phyloP scores from a whole-genome alignment of 2,113 vertebrate species.

The Corapipo altera region DNA sequence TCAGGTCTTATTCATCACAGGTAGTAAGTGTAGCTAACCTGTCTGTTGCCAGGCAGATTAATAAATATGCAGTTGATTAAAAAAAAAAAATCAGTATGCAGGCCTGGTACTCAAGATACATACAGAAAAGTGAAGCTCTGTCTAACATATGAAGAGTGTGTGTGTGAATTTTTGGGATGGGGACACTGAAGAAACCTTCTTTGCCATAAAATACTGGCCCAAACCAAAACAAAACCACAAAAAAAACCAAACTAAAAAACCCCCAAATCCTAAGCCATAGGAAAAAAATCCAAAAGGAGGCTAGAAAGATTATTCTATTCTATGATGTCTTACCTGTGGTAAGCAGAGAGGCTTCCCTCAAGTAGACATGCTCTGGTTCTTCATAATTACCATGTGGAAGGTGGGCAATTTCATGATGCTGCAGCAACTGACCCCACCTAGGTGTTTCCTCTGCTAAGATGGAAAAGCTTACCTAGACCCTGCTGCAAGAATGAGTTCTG shows the following conservation, averaged over 20 bases:
- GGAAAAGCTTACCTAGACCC: neutral
- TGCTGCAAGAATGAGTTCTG: neutral
- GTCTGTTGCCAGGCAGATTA: neutral
- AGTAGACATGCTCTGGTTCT: neutral
- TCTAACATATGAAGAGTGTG: neutral
- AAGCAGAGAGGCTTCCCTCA: neutral
- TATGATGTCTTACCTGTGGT: neutral
- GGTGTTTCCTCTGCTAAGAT: neutral
- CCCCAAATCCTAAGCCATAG: neutral
- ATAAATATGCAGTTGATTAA: neutral
- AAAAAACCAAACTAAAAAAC: neutral
- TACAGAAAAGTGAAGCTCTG: neutral
- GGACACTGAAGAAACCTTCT: neutral
- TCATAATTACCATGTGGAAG: neutral
- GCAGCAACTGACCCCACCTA: neutral
- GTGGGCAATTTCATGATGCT: neutral
- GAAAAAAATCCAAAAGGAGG: rapidly evolving
- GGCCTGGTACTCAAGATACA: neutral
- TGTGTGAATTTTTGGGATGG: neutral
- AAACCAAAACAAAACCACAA: neutral
- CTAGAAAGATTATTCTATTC: neutral
- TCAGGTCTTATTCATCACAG: neutral
- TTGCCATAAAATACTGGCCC: neutral
- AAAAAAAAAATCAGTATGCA: neutral
- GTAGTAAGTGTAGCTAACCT: neutral